Evolutionary conservation across 2,113 vertebrate genomes (phyloP).

Genomic region (Fregata magnificens): DNA sequence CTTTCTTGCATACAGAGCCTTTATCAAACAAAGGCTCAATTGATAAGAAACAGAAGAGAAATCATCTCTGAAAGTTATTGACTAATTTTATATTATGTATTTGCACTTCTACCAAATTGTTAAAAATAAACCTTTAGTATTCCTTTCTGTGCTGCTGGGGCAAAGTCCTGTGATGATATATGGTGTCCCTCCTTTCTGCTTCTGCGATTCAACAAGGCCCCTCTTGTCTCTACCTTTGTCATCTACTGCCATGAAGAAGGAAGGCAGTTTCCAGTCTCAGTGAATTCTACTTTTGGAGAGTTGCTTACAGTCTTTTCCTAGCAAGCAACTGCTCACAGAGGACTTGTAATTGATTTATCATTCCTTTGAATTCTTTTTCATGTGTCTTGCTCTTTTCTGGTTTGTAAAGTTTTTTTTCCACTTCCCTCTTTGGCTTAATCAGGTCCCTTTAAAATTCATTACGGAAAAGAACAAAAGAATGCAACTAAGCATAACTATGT

Average conservation of each 20-base stretch:
- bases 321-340: not conserved
- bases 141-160: not conserved
- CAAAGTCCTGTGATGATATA: not conserved
- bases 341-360: not conserved
- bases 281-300: not conserved
- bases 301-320: not conserved
- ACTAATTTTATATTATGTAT: not conserved
- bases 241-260: not conserved
- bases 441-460: not conserved
- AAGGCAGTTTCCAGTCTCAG: not conserved
- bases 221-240: not conserved
- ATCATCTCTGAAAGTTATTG: not conserved
- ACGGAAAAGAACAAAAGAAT: slow-evolving; percentile 1
- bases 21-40: not conserved
- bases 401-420: not conserved
- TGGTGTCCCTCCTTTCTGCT: not conserved
- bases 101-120: not conserved
- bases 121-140: not conserved
- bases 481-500: not conserved
- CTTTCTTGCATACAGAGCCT: not conserved
- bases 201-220: not conserved
- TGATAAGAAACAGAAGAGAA: not conserved
- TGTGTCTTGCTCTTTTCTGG: not conserved
- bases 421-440: not conserved
- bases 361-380: not conserved